Conservation (phyloP, 2,888 invertebrate genomes). For the Agonopterix arenella region DNA sequence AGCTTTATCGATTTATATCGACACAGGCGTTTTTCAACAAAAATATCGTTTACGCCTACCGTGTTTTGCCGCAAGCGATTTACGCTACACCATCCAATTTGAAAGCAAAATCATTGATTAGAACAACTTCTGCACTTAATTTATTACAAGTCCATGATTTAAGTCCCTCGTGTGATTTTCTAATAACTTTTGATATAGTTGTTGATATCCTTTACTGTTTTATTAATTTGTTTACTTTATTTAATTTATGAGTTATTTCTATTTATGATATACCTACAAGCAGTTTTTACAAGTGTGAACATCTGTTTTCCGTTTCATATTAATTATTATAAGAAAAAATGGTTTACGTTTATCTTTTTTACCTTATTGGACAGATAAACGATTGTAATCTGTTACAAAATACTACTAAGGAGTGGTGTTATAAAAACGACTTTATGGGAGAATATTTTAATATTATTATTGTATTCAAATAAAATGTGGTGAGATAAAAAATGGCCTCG, state of each 20-base stretch:
- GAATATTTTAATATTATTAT: constrained; percentile 10
- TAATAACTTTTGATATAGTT: neutral
- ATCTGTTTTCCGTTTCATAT: constrained; percentile 2
- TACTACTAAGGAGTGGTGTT: neutral
- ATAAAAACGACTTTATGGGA: constrained; percentile 7
- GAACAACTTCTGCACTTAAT: too few species aligned
- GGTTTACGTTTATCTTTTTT: too few species aligned
- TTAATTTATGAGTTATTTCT: constrained; percentile 1
- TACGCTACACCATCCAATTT: constrained; percentile 2
- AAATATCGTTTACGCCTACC: constrained; percentile 11
- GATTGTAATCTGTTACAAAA: neutral
- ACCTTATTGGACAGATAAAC: too few species aligned
- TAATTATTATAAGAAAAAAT: too few species aligned
- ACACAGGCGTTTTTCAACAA: constrained; percentile 12
- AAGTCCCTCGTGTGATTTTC: too few species aligned
- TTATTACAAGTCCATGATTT: too few species aligned
- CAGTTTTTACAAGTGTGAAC: constrained; percentile 2
- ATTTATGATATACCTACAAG: too few species aligned
- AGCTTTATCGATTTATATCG: constrained; percentile 14
- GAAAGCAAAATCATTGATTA: neutral
- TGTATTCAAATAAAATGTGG: constrained; percentile 8
- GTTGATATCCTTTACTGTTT: neutral
- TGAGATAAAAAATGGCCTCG: constrained; percentile 15
- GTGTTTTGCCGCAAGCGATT: constrained; percentile 4
- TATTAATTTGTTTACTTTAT: constrained; percentile 1